phyloP scores from a whole-genome alignment of 1,140 invertebrate species.

The Panagrolaimus sp. region DNA sequence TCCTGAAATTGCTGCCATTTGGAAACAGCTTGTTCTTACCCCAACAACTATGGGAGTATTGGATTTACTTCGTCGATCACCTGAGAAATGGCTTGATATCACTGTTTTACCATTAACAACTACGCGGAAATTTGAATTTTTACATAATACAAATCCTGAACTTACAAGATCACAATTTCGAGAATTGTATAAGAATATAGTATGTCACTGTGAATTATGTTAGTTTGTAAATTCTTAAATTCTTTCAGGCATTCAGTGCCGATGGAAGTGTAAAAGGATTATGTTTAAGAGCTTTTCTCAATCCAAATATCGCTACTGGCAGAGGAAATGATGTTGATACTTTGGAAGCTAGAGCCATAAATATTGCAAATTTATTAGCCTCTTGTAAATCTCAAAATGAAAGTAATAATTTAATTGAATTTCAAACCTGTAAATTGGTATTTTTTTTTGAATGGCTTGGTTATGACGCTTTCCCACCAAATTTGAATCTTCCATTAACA shows the following conservation, averaged over 20 bases:
- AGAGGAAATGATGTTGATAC: background rate
- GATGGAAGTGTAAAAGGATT: too few relatives aligned
- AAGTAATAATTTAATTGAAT: background rate
- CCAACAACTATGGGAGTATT: background rate
- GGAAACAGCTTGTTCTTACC: background rate
- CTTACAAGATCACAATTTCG: background rate
- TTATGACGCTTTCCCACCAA: background rate
- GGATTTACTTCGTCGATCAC: background rate
- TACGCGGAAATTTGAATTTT: background rate
- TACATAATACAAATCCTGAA: background rate
- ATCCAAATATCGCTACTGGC: background rate
- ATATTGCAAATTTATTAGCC: background rate
- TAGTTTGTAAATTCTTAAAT: too few relatives aligned
- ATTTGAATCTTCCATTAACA: background rate
- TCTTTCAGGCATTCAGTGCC: too few relatives aligned
- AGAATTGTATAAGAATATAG: background rate
- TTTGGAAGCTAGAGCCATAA: background rate
- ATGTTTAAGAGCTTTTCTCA: background rate
- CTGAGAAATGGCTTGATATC: background rate
- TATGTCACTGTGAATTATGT: background rate
- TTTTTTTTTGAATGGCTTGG: constrained; percentile 7
- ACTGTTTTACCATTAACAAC: background rate
- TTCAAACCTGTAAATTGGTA: background rate
- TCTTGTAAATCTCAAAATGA: background rate
- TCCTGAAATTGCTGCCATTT: background rate